Base-by-base conservation (phyloP, 2,888 invertebrate species). In the Drosophila siamana region DNA sequence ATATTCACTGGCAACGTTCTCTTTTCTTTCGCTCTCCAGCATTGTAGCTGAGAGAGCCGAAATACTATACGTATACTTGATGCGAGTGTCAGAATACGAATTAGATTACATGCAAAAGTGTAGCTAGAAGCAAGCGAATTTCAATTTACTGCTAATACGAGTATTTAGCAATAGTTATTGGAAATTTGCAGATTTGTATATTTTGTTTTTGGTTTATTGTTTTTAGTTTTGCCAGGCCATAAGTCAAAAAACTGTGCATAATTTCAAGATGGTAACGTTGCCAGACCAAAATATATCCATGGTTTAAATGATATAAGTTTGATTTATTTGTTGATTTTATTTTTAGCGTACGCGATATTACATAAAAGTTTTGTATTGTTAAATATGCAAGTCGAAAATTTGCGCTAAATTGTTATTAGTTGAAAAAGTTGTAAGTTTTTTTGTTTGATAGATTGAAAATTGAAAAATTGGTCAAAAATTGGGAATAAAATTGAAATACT, bases 1-100 rank as follows among this genome's bases (percentile, higher is more conserved):
- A 91, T 92, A 91, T 91, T 91, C 89, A 87, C 83, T 78, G 80
- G 78, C 89, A 88, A 87, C 85, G 87, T 62, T 69, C 41, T 41
- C 24, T 24, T 40, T 56, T 46, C 36, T 41, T 40, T 60, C 57
- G 69, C 36, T 43, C 50, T 38, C 41, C 46, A 41, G 40, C 24
- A 43, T 15, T 0, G 33, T 19, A 33, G 33, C 33, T 2, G 7
- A 41, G 46, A 63, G 63, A 52, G 48, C 62, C 78, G 72, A 72
- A 82, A 79, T 69, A 38, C 13, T 38, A 15, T 13, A 60, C 24
- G 24, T 44, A 62, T 59, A 54, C 43, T 71, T 33, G 57, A 85
- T 82, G 76, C 73, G 69, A 69, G 86, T 83, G 86, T 82, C 66
- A 44, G 43, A 66, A 55, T 62, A 46, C 28, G 60, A 81, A 68